Evolutionary conservation across 2,797 vertebrate genomes (phyloP), one percentile per base, ranked within the genome.

Genomic region (Carcharodon carcharias): DNA sequence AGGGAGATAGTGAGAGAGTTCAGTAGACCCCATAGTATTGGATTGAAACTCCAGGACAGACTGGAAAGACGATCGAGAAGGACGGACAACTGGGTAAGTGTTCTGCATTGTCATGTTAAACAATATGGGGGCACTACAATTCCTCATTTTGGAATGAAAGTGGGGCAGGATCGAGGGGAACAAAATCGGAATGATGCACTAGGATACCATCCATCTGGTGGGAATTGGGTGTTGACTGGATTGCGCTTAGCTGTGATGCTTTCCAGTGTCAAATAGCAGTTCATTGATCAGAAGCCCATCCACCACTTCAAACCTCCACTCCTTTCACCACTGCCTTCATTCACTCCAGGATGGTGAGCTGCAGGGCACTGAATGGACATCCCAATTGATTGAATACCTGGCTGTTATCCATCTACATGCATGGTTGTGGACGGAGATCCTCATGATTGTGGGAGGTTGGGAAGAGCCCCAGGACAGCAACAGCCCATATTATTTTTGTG

Each of bases 31-130:
- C 98, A 97, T 0, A 98, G 98, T 0, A 98, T 98, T 1, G 98
- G 98, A 0, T 96, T 97, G 0, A 96, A 96, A 54, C 97, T 99
- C 65, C 98, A 98, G 97, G 96, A 97, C 21, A 97, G 97, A 11
- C 97, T 99, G 97, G 97, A 98, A 96, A 98, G 89, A 73, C 97
- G 98, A 96, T 97, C 97, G 2, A 97, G 97, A 69, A 96, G 97
- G 96, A 97, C 97, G n/a, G 98, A 98, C 96, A 99, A 98, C 97
- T 99, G 98, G 98, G 98, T 99, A 96, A 89, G 96, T 54, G 18
- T 89, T 61, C 11, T 77, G 54, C 56, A 50, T 58, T 82, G 56
- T 89, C 73, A 88, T 63, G 16, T 4, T n/a, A 85, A 85, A 85
- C 21, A 85, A 23, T 50, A 85, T 0, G 21, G 82, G 16, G 80